These are phyloP conservation scores for Dryas iulia DNA, from an alignment of 1,140 invertebrate species.

Conservation along the genomic window DNA sequence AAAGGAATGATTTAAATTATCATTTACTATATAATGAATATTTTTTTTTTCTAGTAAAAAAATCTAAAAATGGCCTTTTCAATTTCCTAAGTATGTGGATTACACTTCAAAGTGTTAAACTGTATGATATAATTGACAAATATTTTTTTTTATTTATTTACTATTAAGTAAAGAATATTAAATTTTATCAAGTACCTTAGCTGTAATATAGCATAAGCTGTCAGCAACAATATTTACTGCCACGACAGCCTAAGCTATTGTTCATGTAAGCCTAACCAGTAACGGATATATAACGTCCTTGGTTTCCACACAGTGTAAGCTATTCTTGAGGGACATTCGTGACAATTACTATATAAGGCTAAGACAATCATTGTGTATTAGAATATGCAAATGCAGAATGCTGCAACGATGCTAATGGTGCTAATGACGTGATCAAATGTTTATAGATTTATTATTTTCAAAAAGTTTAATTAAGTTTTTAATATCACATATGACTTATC, in stretches of 20 bases:
- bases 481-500: neutral
- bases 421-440: neutral
- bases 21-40: too few relatives aligned
- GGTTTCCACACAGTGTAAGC: constrained; percentile 1
- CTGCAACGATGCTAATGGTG: neutral
- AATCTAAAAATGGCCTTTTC: too few relatives aligned
- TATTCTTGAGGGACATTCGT: neutral
- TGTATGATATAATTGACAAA: too few relatives aligned
- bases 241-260: neutral
- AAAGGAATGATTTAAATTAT: too few relatives aligned
- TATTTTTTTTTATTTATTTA: too few relatives aligned
- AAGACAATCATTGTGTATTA: constrained; percentile 1
- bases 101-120: too few relatives aligned
- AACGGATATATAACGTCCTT: constrained; percentile 26
- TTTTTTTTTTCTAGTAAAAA: too few relatives aligned
- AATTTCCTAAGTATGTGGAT: too few relatives aligned
- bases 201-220: neutral
- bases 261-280: constrained; percentile 12
- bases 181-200: neutral
- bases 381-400: neutral
- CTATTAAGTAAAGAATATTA: too few relatives aligned
- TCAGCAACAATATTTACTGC: neutral
- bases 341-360: neutral
- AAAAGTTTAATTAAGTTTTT: neutral
- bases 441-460: neutral